phyloP scores from a whole-genome alignment of 1,140 invertebrate genomes.

The Ctenoplectra terminalis region DNA sequence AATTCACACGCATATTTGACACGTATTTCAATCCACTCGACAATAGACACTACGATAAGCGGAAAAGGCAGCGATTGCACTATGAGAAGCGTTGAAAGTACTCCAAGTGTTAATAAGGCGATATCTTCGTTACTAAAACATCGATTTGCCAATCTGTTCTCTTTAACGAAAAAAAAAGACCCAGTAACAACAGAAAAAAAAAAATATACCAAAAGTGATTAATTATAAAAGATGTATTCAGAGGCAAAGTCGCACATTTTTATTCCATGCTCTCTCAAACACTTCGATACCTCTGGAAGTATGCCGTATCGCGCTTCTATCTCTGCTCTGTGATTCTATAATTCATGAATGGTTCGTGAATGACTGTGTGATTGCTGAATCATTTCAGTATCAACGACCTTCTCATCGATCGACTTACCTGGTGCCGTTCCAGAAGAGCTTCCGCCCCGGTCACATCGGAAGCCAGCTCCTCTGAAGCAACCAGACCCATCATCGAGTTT shows the following conservation, averaged over 20 bases:
- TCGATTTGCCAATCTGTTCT: slow-evolving; percentile 22
- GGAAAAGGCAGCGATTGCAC: slow-evolving; percentile 40
- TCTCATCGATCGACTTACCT: slow-evolving; percentile 86
- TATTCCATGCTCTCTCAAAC: slow-evolving; percentile 70
- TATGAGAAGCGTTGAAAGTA: slow-evolving; percentile 60
- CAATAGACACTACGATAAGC: slow-evolving; percentile 57
- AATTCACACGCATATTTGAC: slow-evolving; percentile 48
- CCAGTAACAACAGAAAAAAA: slow-evolving; percentile 30
- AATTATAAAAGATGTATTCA: slow-evolving; percentile 43
- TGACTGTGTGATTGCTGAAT: not conserved
- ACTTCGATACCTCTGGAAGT: slow-evolving; percentile 85
- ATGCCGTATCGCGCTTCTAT: slow-evolving; percentile 95
- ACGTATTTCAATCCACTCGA: slow-evolving; percentile 56
- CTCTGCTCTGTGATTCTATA: slow-evolving; percentile 96
- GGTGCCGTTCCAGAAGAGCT: slow-evolving; percentile 98
- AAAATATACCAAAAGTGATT: slow-evolving; percentile 26
- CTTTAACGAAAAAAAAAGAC: slow-evolving; percentile 32
- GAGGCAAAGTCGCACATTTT: slow-evolving; percentile 51
- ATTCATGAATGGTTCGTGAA: slow-evolving; percentile 75
- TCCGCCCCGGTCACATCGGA: slow-evolving; percentile 99
- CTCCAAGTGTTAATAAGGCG: slow-evolving; percentile 62
- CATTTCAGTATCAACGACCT: not conserved
- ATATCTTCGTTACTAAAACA: slow-evolving; percentile 53
- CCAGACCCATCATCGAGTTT: slow-evolving; percentile 98
- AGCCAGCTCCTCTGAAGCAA: slow-evolving; percentile 99